Evolutionary conservation across 1,140 invertebrate genomes (phyloP), one percentile per base, ranked within the genome.

Genomic region (Nylanderia fulva): DNA sequence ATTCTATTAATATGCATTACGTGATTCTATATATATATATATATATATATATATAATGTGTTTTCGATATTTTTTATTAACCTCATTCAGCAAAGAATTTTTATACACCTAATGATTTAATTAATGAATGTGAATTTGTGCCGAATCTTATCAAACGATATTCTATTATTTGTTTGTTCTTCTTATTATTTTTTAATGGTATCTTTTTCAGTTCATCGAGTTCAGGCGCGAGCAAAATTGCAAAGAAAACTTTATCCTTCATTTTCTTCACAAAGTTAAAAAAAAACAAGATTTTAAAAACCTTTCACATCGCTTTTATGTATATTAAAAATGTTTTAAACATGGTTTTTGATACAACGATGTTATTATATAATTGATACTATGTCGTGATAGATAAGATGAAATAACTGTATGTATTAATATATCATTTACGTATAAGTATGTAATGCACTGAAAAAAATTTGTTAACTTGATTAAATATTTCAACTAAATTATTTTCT

Each of bases 121-220:
- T 13, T 42, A 63, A 61, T 29, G 9, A 0, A 18, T 15, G 15
- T 24, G 9, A 39, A 24, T 54, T 48, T 21, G 15, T 9, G 21
- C 0, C n/a, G n/a, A 45, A 42, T 29, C 27, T 71, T 33, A 24
- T 72, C 27, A 8, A 45, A 58, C 45, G 15, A 79, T 8, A 2
- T 58, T 24, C 11, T 21, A 42, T 71, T 66, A 52, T 66, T 15
- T 1, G 13, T 33, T 36, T 0, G 4, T 21, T 33, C 29, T 33
- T 58, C 18, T 77, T 79, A 54, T 68, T 68, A 69, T 42, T 15
- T 72, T 71, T 13, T 52, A 42, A 42, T 36, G 13, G 29, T 72
- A 58, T 72, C 58, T 33, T 58, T 13, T 60, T 42, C 77, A 71
- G 77, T 45, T 72, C 45, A 82, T 2, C 77, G 66, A 24, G 27